These are phyloP conservation scores for Tupaia tana DNA, from an alignment of 2,113 vertebrate genomes.

Conservation along the genomic window DNA sequence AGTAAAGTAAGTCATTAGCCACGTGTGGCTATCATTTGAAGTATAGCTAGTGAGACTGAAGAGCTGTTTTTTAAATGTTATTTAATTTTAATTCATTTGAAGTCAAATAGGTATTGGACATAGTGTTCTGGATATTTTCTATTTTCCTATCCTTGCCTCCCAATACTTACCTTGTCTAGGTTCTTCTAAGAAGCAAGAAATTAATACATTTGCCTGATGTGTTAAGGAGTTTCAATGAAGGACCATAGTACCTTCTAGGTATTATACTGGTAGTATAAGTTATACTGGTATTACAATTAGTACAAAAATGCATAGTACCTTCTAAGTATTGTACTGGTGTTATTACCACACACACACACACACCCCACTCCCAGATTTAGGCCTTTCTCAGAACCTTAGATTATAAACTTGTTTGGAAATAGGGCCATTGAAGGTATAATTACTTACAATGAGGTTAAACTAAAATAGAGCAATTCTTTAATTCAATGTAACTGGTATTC, in stretches of 20 bases:
- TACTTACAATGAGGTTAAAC: not conserved
- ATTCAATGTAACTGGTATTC: not conserved
- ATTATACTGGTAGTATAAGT: not conserved
- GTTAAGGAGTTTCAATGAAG: not conserved
- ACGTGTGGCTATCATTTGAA: not conserved
- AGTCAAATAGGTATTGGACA: not conserved
- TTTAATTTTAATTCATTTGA: slow-evolving; percentile 5
- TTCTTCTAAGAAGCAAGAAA: slow-evolving; percentile 20
- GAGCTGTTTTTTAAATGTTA: not conserved
- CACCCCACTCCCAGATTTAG: not conserved
- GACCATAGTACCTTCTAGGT: not conserved
- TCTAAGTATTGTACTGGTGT: too few species aligned
- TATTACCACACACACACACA: too few species aligned
- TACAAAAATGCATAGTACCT: too few species aligned
- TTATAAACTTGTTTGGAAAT: slow-evolving; percentile 12
- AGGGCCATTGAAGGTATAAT: not conserved
- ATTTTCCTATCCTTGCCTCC: not conserved
- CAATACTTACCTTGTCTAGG: not conserved
- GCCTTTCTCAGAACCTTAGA: not conserved
- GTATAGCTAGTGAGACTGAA: not conserved
- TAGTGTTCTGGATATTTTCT: not conserved
- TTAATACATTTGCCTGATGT: not conserved
- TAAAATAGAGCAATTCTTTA: not conserved
- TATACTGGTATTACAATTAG: too few species aligned
- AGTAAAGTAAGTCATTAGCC: not conserved